Conservation (phyloP, 1,140 invertebrate species). For the Apis cerana region DNA sequence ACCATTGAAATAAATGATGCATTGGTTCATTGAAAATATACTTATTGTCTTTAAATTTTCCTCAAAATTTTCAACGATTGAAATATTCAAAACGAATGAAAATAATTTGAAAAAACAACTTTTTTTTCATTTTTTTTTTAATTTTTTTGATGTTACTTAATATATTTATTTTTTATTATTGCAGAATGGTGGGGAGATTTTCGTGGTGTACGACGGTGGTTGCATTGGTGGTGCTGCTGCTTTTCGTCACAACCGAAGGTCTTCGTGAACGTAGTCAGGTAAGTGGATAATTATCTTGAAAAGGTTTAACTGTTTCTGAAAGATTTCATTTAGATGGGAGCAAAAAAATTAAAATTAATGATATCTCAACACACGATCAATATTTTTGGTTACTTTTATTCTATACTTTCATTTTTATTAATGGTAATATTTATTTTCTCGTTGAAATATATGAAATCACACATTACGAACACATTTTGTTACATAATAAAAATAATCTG, state of each 20-base stretch:
- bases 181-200: conserved; percentile 76
- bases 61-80: too few species aligned
- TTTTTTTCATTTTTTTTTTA: too few species aligned
- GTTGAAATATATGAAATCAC: background rate
- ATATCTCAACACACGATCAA: background rate
- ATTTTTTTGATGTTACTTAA: background rate
- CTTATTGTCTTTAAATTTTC: too few species aligned
- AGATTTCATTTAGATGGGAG: background rate
- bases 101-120: too few species aligned
- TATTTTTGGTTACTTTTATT: background rate
- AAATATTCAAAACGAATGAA: too few species aligned
- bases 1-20: too few species aligned
- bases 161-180: conserved; percentile 41
- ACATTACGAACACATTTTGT: background rate
- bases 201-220: conserved; percentile 65
- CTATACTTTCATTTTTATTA: background rate
- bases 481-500: background rate
- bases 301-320: background rate
- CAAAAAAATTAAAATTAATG: background rate
- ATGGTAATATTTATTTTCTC: background rate
- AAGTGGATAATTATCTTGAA: conserved; percentile 37
- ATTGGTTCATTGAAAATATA: too few species aligned
- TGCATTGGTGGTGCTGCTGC: conserved; percentile 69
- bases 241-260: conserved; percentile 70
- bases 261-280: conserved; percentile 74